These are phyloP conservation scores for Heterocephalus glaber DNA, from an alignment of 2,113 vertebrate genomes.

Conservation along the genomic window DNA sequence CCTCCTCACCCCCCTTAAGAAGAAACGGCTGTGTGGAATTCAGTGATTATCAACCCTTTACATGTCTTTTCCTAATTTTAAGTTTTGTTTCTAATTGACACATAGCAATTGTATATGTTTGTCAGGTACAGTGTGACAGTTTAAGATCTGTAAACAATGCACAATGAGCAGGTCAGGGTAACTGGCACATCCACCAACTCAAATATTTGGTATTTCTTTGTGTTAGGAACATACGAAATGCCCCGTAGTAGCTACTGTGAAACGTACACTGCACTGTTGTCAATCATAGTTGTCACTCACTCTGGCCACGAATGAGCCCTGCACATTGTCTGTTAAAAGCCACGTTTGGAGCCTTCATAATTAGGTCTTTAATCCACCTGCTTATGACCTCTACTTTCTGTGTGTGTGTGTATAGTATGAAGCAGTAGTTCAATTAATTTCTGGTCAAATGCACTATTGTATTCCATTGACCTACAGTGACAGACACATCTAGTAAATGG, in stretches of 20 bases:
- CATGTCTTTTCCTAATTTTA: neutral
- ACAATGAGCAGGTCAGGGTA: neutral
- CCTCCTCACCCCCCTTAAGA: neutral
- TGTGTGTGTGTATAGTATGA: neutral
- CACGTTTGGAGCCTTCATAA: neutral
- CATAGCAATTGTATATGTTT: neutral
- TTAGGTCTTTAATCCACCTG: neutral
- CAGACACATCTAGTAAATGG: neutral
- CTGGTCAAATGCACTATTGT: neutral
- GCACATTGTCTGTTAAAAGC: neutral
- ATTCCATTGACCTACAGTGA: neutral
- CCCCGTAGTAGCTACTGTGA: neutral
- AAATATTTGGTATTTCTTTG: neutral
- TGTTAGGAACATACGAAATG: neutral
- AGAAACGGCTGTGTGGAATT: too few species aligned
- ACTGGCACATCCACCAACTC: neutral
- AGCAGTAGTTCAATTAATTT: neutral
- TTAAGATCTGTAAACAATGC: neutral
- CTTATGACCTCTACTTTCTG: neutral
- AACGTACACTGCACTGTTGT: neutral
- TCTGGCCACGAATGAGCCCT: neutral
- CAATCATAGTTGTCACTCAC: too few species aligned
- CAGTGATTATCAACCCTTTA: neutral
- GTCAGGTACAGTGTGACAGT: neutral
- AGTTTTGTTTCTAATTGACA: neutral